Evolutionary conservation across 30 jellyfish, hydroid and myxozoan genomes (phyloP), one percentile per base, ranked within the genome.

Genomic region (Phacellophora camtschatica): DNA sequence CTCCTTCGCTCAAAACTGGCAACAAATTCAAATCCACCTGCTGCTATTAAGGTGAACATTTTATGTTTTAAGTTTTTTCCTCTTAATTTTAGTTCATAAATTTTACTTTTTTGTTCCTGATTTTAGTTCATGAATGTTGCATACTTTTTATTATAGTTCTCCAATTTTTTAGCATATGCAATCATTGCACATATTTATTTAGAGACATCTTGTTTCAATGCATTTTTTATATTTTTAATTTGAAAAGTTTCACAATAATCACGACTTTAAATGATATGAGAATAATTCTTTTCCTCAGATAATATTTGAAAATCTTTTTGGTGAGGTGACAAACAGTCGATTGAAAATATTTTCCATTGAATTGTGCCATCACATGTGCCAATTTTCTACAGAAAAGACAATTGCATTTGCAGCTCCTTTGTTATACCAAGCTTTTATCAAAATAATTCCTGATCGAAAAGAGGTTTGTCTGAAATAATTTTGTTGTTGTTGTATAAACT

Each of bases 311-410:
- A 80, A 95, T 33, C 86, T 84, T 30, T 92, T 92, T 84, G 98
- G 98, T 12, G 95, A 92, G 19, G 92, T 30, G 7, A 75, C 95
- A 39, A 92, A 80, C 57, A 35, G 66, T 29, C 85, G 88, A 28
- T 55, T 92, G 71, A 84, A 87, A 71, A 87, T 69, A 12, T 85
- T n/a, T 73, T 87, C 96, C 45, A 22, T 92, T 46, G 96, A 92
- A 48, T 92, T 77, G 54, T 64, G 90, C 46, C 96, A 92, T 59
- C 96, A 92, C 48, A 50, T 92, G 62, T 76, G 95, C 56, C 84
- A 32, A 9, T 64, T 33, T 74, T 75, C 89, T 33, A 66, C 96
- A 5, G 92, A 70, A n/a, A 83, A 84, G 37, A 92, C 96, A 7
- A 56, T 92, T 73, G 28, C 81, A 20, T 76, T 84, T 36, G 81